These are phyloP conservation scores for Mechanitis mazaeus DNA, from an alignment of 2,888 invertebrate genomes.

Conservation along the genomic window DNA sequence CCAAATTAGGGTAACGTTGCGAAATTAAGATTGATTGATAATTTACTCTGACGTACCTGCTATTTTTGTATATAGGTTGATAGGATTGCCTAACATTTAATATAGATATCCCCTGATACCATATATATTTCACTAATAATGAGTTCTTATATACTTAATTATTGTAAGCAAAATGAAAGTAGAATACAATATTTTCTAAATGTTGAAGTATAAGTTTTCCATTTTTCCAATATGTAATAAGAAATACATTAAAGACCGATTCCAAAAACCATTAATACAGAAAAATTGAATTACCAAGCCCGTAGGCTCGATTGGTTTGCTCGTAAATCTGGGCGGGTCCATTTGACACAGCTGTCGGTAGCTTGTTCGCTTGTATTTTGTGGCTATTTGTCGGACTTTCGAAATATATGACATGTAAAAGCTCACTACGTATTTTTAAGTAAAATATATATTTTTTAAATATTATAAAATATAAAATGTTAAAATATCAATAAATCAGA, in stretches of 20 bases:
- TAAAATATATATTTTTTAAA: no score
- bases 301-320: slow-evolving; percentile 18
- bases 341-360: slow-evolving; percentile 38
- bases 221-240: background rate
- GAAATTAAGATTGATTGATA: slow-evolving; percentile 8
- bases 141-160: background rate
- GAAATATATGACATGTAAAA: slow-evolving; percentile 8
- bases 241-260: background rate
- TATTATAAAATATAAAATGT: background rate
- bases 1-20: slow-evolving; percentile 1
- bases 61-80: background rate
- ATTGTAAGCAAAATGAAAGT: no score
- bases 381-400: slow-evolving; percentile 13
- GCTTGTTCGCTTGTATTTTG: slow-evolving; percentile 21
- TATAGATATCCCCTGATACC: background rate
- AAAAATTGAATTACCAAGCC: slow-evolving; percentile 29
- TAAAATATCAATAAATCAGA: background rate
- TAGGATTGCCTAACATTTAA: background rate
- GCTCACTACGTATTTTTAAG: background rate
- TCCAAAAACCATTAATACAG: slow-evolving; percentile 18
- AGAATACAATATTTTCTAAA: no score
- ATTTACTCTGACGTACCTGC: background rate
- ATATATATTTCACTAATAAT: background rate
- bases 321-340: slow-evolving; percentile 42
- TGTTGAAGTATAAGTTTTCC: background rate